Conservation (phyloP, 2,797 vertebrate genomes). For the Coregonus ussuriensis region DNA sequence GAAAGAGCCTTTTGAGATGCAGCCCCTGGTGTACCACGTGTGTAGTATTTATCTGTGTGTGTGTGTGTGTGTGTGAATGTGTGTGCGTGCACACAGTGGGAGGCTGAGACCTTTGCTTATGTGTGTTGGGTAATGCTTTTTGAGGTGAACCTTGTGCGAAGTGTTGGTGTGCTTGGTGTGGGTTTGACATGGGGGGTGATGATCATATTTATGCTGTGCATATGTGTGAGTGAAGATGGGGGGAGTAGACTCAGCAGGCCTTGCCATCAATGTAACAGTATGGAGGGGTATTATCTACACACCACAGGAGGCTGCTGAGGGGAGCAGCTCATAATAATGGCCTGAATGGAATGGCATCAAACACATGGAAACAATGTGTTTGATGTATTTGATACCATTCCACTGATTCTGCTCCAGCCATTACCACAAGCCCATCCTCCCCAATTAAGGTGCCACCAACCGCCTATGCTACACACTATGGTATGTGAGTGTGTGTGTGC, state of each 20-base stretch:
- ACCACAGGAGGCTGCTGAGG: too few species aligned
- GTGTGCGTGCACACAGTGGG: neutral
- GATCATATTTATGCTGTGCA: neutral
- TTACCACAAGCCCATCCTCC: too few species aligned
- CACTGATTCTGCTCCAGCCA: too few species aligned
- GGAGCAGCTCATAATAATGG: too few species aligned
- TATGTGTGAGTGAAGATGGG: neutral
- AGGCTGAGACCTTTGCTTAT: neutral
- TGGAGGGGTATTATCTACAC: neutral
- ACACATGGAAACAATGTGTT: too few species aligned
- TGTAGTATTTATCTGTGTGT: neutral
- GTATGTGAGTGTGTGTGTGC: neutral
- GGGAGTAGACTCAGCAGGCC: neutral
- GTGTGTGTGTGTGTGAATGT: too few species aligned
- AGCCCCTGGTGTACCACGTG: neutral
- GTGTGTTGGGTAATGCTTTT: neutral
- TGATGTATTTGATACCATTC: too few species aligned
- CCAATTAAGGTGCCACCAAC: too few species aligned
- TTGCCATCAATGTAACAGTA: neutral
- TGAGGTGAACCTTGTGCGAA: neutral
- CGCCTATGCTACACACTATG: neutral
- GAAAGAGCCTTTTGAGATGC: neutral
- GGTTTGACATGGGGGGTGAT: neutral
- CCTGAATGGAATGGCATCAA: too few species aligned
- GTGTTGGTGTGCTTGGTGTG: neutral